phyloP scores from a whole-genome alignment of 1,140 invertebrate species.

The Magallana ariakensis region DNA sequence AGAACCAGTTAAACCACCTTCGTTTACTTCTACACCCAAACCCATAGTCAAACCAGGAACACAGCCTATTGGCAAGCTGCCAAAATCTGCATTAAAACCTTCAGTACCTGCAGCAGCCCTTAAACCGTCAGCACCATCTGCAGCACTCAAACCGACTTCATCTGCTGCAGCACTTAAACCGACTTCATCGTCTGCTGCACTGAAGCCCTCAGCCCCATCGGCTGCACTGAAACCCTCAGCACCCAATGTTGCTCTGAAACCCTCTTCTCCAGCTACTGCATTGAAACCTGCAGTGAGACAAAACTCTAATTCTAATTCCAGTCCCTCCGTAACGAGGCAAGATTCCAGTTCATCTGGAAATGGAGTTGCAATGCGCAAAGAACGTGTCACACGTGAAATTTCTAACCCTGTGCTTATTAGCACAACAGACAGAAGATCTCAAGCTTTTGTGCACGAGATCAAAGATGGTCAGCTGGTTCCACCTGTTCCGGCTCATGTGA shows the following conservation, averaged over 20 bases:
- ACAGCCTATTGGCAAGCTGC: constrained; percentile 38
- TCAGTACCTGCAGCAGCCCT: not conserved
- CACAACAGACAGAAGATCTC: constrained; percentile 55
- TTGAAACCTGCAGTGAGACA: not conserved
- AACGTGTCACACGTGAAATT: constrained; percentile 45
- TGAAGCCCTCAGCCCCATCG: not conserved
- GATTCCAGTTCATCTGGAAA: constrained; percentile 17
- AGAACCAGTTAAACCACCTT: not conserved
- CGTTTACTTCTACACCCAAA: constrained; percentile 41
- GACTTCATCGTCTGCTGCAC: not conserved
- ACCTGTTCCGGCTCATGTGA: constrained; percentile 4
- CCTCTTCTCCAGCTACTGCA: constrained; percentile 11
- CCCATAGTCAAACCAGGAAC: constrained; percentile 44
- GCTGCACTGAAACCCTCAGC: not conserved
- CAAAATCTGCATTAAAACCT: not conserved
- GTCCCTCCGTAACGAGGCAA: not conserved
- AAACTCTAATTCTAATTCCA: constrained; percentile 11
- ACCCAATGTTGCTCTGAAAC: not conserved
- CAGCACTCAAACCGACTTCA: not conserved
- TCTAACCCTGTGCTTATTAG: constrained; percentile 60
- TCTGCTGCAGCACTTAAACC: constrained; percentile 18
- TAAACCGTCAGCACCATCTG: not conserved
- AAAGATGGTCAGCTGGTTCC: constrained; percentile 43
- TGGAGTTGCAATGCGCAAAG: constrained; percentile 40
- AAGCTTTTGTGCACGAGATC: constrained; percentile 51